phyloP scores from a whole-genome alignment of 2,113 vertebrate species.

The Ranitomeya imitator region DNA sequence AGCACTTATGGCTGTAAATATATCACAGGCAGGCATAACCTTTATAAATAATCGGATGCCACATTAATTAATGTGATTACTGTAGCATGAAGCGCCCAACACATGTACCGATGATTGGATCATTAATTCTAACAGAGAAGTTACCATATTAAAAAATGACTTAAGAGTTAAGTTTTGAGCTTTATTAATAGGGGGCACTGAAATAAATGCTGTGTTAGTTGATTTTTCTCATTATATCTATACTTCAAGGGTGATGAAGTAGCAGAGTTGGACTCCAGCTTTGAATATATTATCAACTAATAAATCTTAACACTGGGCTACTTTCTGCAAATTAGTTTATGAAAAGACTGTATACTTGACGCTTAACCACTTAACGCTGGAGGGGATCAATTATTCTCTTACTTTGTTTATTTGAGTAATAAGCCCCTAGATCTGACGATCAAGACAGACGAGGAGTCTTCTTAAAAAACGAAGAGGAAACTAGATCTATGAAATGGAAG shows the following conservation, averaged over 20 bases:
- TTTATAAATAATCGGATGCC: conserved; percentile 36
- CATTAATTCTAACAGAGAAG: conserved; percentile 5
- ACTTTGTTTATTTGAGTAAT: neutral
- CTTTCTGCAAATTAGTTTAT: conserved; percentile 11
- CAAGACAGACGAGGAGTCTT: neutral
- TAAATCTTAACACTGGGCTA: neutral
- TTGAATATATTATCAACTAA: neutral
- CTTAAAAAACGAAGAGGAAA: neutral
- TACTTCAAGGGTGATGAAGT: conserved; percentile 6
- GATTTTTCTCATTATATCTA: conserved; percentile 27
- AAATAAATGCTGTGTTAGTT: conserved; percentile 18
- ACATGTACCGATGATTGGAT: neutral
- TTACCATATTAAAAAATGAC: conserved; percentile 14
- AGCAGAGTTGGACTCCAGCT: neutral
- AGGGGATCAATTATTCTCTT: neutral
- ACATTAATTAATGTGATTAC: conserved; percentile 26
- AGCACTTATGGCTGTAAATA: neutral
- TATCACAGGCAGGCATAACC: neutral
- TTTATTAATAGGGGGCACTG: conserved; percentile 8
- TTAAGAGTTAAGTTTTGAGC: conserved; percentile 11
- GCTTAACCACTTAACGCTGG: neutral
- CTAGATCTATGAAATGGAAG: neutral
- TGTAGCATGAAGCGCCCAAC: conserved; percentile 10
- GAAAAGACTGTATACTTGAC: neutral
- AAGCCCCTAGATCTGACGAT: neutral